phyloP scores from a whole-genome alignment of 2,113 vertebrate genomes.

The Muntiacus reevesi region DNA sequence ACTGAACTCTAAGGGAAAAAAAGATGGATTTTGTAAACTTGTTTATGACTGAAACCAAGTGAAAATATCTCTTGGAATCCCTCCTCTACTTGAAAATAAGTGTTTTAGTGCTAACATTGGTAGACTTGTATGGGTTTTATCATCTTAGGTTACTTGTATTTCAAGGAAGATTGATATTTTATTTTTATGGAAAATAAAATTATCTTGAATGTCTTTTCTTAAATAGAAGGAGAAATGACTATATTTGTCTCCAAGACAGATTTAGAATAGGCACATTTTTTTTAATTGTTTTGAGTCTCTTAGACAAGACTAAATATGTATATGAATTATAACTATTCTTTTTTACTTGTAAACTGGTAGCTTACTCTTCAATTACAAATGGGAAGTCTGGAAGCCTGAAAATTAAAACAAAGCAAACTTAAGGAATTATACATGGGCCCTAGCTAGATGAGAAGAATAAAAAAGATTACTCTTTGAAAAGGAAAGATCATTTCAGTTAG shows the following conservation, averaged over 20 bases:
- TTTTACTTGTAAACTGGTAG: not conserved
- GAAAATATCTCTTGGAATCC: not conserved
- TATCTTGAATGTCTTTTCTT: not conserved
- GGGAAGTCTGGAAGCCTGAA: not conserved
- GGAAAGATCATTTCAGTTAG: not conserved
- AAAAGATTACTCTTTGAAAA: constrained; percentile 31
- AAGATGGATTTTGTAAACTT: not conserved
- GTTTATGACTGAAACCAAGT: constrained; percentile 28
- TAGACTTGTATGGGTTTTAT: not conserved
- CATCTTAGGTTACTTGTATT: constrained; percentile 43
- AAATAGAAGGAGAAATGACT: not conserved
- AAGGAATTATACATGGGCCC: not conserved
- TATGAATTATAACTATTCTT: not conserved
- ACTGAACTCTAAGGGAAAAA: not conserved
- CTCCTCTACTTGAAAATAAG: constrained; percentile 21
- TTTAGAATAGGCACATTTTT: not conserved
- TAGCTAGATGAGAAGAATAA: not conserved
- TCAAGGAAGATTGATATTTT: constrained; percentile 25
- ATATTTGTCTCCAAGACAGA: not conserved
- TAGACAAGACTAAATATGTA: not conserved
- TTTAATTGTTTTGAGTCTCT: not conserved
- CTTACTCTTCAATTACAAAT: not conserved
- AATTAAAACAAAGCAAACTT: not conserved
- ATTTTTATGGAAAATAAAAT: constrained; percentile 13
- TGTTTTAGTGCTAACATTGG: not conserved